Percentiles rank a stretch among this genome's conserved stretches.
phyloP scores from a whole-genome alignment of 2,797 vertebrate genomes.

The Tauraco hartlaubi region DNA sequence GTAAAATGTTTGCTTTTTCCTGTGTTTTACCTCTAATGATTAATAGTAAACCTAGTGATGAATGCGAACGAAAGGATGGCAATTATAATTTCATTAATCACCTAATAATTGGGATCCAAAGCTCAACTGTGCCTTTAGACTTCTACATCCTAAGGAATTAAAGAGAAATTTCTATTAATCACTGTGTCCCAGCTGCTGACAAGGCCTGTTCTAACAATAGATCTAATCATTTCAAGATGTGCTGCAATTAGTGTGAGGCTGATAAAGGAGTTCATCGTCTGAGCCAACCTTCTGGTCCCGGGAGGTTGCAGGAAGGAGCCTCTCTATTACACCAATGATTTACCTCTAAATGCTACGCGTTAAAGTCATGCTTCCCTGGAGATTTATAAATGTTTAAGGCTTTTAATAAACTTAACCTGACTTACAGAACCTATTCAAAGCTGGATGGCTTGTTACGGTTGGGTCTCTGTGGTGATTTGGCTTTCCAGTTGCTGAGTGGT shows the following conservation, averaged over 20 bases:
- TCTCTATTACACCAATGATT: constrained; percentile 85
- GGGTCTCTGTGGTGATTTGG: neutral
- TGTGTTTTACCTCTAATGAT: constrained; percentile 68
- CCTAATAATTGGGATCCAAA: constrained; percentile 85
- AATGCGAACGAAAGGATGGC: constrained; percentile 74
- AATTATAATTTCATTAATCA: constrained; percentile 89
- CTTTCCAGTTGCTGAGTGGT: neutral
- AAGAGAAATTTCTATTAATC: constrained; percentile 79
- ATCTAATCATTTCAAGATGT: constrained; percentile 77
- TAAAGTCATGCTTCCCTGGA: constrained; percentile 78
- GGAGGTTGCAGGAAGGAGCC: constrained; percentile 61
- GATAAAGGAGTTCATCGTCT: constrained; percentile 88
- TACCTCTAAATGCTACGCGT: constrained; percentile 82
- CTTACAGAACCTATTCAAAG: neutral
- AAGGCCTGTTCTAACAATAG: constrained; percentile 87
- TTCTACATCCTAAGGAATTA: constrained; percentile 84
- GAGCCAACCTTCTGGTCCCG: constrained; percentile 81
- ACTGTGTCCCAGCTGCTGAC: constrained; percentile 69
- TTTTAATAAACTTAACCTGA: constrained; percentile 82
- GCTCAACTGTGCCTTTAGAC: constrained; percentile 82
- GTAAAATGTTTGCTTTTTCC: constrained; percentile 54
- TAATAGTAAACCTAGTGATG: constrained; percentile 80
- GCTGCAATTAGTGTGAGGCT: constrained; percentile 87
- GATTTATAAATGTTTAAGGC: constrained; percentile 82
- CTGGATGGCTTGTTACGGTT: neutral